Percentiles rank a stretch among this genome's conserved stretches.
phyloP scores from a whole-genome alignment of 30 jellyfish, hydroid and myxozoan genomes.

The Hydractinia symbiolongicarpus region DNA sequence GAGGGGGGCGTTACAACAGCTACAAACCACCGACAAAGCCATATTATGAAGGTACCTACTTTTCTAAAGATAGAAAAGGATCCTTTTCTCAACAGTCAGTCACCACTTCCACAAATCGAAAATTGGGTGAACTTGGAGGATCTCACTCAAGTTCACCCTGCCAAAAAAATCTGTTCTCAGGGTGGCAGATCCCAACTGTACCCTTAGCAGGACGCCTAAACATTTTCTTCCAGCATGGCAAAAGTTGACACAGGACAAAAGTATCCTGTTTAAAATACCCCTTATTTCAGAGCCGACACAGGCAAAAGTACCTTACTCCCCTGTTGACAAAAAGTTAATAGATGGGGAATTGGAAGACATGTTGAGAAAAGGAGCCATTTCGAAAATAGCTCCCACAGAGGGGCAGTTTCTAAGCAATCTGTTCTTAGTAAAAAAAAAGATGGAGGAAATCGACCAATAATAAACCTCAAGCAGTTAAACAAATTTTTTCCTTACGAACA shows the following conservation, averaged over 20 bases:
- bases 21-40: no score
- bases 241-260: neutral
- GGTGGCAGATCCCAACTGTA: neutral
- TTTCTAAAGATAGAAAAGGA: neutral
- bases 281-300: neutral
- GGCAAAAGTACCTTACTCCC: neutral
- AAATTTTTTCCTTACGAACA: no score
- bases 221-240: neutral
- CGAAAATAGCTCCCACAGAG: no score
- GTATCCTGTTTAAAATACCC: neutral
- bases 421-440: no score
- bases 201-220: slow-evolving; percentile 7
- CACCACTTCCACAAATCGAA: neutral
- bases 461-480: no score
- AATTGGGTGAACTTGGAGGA: neutral
- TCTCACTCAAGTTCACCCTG: neutral
- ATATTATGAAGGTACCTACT: no score
- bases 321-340: neutral
- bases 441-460: no score
- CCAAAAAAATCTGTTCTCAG: neutral
- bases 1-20: no score
- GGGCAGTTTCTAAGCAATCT: no score
- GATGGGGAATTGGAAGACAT: slow-evolving; percentile 4
- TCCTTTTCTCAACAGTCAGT: neutral
- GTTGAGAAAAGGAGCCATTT: no score